A percentile compares a stretch with the other conserved stretches of the same genome.
Conservation (phyloP, 1,140 invertebrate genomes). For the Hirudo medicinalis region DNA sequence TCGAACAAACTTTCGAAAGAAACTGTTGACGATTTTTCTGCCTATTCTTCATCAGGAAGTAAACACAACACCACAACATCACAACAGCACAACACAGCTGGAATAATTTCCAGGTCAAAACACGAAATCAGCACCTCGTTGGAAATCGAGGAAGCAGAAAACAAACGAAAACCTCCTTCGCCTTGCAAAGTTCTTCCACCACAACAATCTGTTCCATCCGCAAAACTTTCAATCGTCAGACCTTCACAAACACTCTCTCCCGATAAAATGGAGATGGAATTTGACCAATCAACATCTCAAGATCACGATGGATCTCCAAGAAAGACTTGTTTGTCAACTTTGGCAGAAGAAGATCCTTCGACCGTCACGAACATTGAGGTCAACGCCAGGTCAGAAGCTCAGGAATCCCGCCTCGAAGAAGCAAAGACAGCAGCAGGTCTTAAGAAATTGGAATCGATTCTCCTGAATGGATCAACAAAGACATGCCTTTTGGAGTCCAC, state of each 20-base stretch:
- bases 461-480: no score
- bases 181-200: background rate
- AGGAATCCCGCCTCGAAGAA: background rate
- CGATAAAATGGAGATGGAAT: background rate
- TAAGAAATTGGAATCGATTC: no score
- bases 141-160: no score
- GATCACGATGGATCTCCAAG: background rate
- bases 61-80: background rate
- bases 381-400: background rate
- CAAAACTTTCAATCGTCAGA: background rate
- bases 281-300: background rate
- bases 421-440: background rate
- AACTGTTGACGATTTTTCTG: background rate
- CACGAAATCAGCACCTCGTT: no score
- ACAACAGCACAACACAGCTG: no score
- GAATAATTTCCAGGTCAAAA: no score
- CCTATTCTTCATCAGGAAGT: background rate
- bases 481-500: no score
- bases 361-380: background rate
- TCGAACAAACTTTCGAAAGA: conserved; percentile 1
- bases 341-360: background rate
- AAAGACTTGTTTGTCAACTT: background rate
- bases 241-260: background rate
- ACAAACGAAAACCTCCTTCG: background rate
- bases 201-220: background rate